These are phyloP conservation scores for Dreissena polymorpha DNA, from an alignment of 1,140 invertebrate genomes.

Conservation along the genomic window DNA sequence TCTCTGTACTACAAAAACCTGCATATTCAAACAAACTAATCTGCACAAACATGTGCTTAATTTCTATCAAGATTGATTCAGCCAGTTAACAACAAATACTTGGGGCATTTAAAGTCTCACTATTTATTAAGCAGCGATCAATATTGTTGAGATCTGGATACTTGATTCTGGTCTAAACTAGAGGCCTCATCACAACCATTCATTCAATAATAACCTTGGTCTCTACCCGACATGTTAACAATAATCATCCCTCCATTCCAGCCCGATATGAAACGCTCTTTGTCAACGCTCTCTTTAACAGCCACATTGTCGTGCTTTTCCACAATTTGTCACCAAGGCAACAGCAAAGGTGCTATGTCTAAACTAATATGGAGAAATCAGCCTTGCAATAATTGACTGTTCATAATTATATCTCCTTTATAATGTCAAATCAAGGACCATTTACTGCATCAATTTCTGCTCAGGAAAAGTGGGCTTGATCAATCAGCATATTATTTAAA, in stretches of 20 bases:
- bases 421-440: too few species aligned
- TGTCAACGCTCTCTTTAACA: slow-evolving; percentile 27
- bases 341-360: slow-evolving; percentile 18
- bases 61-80: too few species aligned
- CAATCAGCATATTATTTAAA: not conserved
- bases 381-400: not conserved
- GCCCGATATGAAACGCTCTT: slow-evolving; percentile 28
- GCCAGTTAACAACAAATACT: too few species aligned
- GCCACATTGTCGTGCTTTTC: slow-evolving; percentile 26
- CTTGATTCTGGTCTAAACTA: slow-evolving; percentile 31
- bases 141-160: slow-evolving; percentile 39
- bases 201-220: slow-evolving; percentile 39
- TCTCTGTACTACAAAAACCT: too few species aligned
- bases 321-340: slow-evolving; percentile 40
- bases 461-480: too few species aligned
- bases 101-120: too few species aligned
- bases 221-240: not conserved
- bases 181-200: slow-evolving; percentile 12
- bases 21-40: too few species aligned
- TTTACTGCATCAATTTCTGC: too few species aligned
- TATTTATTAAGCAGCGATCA: slow-evolving; percentile 12
- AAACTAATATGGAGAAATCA: slow-evolving; percentile 7
- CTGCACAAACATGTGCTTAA: too few species aligned
- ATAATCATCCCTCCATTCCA: not conserved
- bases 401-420: too few species aligned